Evolutionary conservation across 2,888 invertebrate species (phyloP).

Genomic region (Nomada ruficornis): DNA sequence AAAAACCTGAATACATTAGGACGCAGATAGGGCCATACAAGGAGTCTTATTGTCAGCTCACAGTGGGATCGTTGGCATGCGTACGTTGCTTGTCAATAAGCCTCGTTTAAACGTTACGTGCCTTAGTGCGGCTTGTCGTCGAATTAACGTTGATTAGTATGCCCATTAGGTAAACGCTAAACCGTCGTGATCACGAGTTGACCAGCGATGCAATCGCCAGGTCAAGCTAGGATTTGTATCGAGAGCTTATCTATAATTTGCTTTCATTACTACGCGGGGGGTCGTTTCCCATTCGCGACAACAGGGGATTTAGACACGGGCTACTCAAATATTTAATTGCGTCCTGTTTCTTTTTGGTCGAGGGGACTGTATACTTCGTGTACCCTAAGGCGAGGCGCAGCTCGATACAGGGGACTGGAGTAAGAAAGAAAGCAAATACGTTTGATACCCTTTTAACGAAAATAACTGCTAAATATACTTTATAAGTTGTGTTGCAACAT

Average conservation of each 20-base stretch:
- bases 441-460: slow-evolving; percentile 1
- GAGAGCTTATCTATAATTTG: slow-evolving; percentile 25
- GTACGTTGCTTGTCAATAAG: slow-evolving; percentile 64
- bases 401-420: background rate
- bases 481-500: background rate
- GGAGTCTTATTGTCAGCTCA: slow-evolving; percentile 47
- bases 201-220: slow-evolving; percentile 23
- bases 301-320: slow-evolving; percentile 1
- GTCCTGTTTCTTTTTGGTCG: slow-evolving; percentile 40
- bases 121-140: slow-evolving; percentile 73
- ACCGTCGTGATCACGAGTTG: slow-evolving; percentile 67
- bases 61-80: slow-evolving; percentile 43
- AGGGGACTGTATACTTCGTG: slow-evolving; percentile 11
- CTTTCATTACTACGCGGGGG: background rate
- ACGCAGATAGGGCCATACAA: slow-evolving; percentile 37
- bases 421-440: slow-evolving; percentile 26
- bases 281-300: background rate
- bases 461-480: background rate
- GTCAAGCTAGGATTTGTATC: slow-evolving; percentile 48
- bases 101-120: slow-evolving; percentile 58
- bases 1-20: no score
- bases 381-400: slow-evolving; percentile 6
- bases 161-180: slow-evolving; percentile 83
- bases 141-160: slow-evolving; percentile 83
- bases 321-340: slow-evolving; percentile 44